Conservation (phyloP, 92 coral and sea anemone genomes). For the Bergia sp. region DNA sequence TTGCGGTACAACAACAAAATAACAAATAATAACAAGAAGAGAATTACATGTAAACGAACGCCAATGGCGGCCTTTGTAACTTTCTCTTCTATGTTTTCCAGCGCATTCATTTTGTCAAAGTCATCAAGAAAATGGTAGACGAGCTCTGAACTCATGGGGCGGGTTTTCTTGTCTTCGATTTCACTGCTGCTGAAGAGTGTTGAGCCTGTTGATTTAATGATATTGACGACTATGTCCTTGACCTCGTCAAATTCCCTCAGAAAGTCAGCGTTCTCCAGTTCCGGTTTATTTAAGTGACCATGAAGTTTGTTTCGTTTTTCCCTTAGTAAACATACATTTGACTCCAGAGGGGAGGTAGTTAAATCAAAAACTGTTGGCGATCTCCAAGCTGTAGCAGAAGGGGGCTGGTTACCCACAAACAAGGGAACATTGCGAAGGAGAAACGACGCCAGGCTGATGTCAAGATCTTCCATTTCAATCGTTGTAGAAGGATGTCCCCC, state of each 20-base stretch:
- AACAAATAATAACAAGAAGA: neutral
- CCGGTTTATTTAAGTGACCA: constrained; percentile 16
- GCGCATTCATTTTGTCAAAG: constrained; percentile 12
- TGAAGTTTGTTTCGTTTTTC: constrained; percentile 16
- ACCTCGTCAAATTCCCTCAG: constrained; percentile 5
- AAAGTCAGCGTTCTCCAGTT: constrained; percentile 10
- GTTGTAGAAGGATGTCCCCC: constrained; percentile 22
- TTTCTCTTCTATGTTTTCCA: constrained; percentile 15
- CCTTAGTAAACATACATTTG: constrained; percentile 20
- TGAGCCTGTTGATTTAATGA: constrained; percentile 10
- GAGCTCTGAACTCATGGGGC: constrained; percentile 30
- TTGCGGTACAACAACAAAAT: neutral
- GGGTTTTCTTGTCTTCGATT: constrained; percentile 12
- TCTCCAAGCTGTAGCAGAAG: constrained; percentile 10
- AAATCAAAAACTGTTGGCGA: neutral
- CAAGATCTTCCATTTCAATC: constrained; percentile 13
- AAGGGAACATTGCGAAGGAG: constrained; percentile 32
- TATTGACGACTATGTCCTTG: neutral
- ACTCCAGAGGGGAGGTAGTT: constrained; percentile 13
- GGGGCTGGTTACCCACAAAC: constrained; percentile 25
- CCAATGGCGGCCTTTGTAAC: neutral
- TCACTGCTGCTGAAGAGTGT: constrained; percentile 2
- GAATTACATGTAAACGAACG: neutral
- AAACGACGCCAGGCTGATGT: constrained; percentile 12
- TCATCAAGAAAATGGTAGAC: constrained; percentile 25